These are phyloP conservation scores for Scomber colias DNA, from an alignment of 2,113 vertebrate genomes.

Conservation along the genomic window DNA sequence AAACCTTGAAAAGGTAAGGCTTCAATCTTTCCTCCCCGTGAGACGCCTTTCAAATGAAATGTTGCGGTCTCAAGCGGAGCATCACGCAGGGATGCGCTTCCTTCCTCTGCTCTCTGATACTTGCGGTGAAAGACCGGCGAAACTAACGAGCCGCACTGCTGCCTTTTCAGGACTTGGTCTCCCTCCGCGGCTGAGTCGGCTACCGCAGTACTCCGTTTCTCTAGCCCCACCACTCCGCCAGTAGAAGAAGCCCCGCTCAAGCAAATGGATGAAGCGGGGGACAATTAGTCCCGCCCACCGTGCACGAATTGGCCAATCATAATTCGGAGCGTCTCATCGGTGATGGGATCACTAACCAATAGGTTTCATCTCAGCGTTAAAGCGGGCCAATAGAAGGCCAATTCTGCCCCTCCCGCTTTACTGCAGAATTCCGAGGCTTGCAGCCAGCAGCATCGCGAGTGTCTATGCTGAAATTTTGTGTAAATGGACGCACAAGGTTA, in stretches of 20 bases:
- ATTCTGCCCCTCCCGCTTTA: slow-evolving; percentile 83
- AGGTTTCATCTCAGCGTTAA: not conserved
- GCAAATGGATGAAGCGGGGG: slow-evolving; percentile 48
- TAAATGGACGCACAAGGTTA: slow-evolving; percentile 79
- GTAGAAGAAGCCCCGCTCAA: slow-evolving; percentile 72
- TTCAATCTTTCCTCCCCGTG: slow-evolving; percentile 43
- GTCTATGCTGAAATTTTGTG: slow-evolving; percentile 69
- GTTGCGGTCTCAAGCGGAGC: slow-evolving; percentile 81
- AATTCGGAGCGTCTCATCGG: slow-evolving; percentile 44
- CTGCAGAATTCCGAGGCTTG: slow-evolving; percentile 84
- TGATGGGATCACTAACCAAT: slow-evolving; percentile 67
- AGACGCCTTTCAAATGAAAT: slow-evolving; percentile 77
- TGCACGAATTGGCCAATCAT: slow-evolving; percentile 65
- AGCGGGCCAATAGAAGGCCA: slow-evolving; percentile 72
- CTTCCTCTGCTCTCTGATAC: slow-evolving; percentile 75
- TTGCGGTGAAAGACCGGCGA: slow-evolving; percentile 81
- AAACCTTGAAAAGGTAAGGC: slow-evolving; percentile 66
- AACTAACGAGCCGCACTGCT: slow-evolving; percentile 73
- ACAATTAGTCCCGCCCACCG: slow-evolving; percentile 44
- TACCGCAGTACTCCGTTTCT: slow-evolving; percentile 79
- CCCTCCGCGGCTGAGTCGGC: slow-evolving; percentile 75
- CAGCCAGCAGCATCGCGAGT: slow-evolving; percentile 66
- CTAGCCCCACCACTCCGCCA: slow-evolving; percentile 75
- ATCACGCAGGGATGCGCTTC: slow-evolving; percentile 78
- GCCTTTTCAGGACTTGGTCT: slow-evolving; percentile 60